Conservation (phyloP, 2,797 vertebrate species). For the Paramormyrops hopkinsi region DNA sequence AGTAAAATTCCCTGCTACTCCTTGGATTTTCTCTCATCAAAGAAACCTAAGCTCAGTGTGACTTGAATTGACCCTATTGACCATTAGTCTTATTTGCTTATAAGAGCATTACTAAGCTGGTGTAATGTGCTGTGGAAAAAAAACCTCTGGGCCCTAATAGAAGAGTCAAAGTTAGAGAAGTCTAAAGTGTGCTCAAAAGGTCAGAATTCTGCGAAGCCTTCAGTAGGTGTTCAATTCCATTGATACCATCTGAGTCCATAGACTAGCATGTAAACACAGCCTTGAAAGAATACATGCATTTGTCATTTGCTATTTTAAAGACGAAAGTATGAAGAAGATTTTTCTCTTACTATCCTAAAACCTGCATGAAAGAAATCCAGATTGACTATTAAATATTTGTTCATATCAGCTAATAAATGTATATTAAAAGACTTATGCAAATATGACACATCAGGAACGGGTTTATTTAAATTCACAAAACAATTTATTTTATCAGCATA, state of each 20-base stretch:
- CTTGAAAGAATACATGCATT: background rate
- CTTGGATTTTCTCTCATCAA: conserved; percentile 40
- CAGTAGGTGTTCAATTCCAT: conserved; percentile 26
- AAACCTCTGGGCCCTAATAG: conserved; percentile 54
- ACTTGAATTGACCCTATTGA: conserved; percentile 52
- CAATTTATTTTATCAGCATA: background rate
- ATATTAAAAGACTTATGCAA: background rate
- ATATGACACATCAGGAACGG: background rate
- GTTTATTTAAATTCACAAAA: background rate
- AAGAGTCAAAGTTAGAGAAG: conserved; percentile 63
- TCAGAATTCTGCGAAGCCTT: conserved; percentile 49
- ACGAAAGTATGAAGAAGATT: background rate
- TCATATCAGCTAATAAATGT: background rate
- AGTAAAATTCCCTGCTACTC: conserved; percentile 47
- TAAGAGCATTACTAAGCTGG: conserved; percentile 51
- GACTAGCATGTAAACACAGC: background rate
- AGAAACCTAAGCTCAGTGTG: conserved; percentile 56
- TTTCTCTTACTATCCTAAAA: background rate
- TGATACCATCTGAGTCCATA: background rate
- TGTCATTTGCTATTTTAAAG: background rate
- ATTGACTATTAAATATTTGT: background rate
- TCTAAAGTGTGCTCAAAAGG: conserved; percentile 52
- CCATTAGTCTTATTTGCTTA: conserved; percentile 54
- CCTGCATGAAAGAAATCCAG: background rate
- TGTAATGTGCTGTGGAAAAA: conserved; percentile 33